phyloP scores from a whole-genome alignment of 2,888 invertebrate genomes.

The Piscicola geometra region DNA sequence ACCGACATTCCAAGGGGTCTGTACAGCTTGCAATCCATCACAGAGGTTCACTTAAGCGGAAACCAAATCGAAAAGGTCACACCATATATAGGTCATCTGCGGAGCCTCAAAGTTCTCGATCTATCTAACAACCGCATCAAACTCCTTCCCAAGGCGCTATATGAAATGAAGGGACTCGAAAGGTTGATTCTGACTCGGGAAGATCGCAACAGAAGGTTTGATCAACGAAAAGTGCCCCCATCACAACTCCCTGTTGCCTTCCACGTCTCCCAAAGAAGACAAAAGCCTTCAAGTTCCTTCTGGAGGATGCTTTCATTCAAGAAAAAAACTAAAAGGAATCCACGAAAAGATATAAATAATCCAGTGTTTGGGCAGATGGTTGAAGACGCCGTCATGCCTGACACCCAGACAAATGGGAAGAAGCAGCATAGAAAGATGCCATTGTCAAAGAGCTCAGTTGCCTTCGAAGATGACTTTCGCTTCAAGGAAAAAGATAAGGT shows the following conservation, averaged over 20 bases:
- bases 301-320: background rate
- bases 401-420: no score
- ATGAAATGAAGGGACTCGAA: constrained; percentile 49
- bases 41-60: constrained; percentile 47
- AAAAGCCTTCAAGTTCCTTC: background rate
- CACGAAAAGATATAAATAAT: background rate
- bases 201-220: constrained; percentile 34
- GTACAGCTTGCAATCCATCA: constrained; percentile 46
- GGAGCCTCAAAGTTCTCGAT: constrained; percentile 48
- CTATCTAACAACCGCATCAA: constrained; percentile 50
- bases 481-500: no score
- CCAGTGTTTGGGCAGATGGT: no score
- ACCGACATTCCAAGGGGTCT: constrained; percentile 50
- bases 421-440: no score
- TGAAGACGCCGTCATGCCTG: no score
- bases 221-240: background rate
- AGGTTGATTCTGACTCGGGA: constrained; percentile 52
- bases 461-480: no score
- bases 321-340: background rate
- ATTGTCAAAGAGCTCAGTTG: no score
- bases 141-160: constrained; percentile 49
- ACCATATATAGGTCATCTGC: constrained; percentile 49
- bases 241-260: background rate
- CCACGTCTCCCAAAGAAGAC: background rate
- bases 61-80: constrained; percentile 50